phyloP scores from a whole-genome alignment of 2,888 invertebrate genomes.

The Pristionchus mayeri region DNA sequence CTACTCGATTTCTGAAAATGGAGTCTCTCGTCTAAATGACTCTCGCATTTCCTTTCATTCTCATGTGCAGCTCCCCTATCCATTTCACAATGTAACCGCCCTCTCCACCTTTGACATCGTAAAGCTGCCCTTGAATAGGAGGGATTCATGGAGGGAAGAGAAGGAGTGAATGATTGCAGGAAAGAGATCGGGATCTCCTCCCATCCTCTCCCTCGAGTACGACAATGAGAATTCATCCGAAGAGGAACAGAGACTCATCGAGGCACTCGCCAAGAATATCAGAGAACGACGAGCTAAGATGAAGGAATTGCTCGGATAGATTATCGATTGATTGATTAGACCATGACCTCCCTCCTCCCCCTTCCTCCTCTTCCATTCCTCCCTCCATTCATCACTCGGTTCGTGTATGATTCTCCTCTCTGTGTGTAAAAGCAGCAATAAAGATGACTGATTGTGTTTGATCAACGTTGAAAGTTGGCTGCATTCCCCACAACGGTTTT shows the following conservation, averaged over 20 bases:
- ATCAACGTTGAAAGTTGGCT: conserved; percentile 4
- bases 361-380: background rate
- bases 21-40: conserved; percentile 21
- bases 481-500: background rate
- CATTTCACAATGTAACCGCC: conserved; percentile 30
- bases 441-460: conserved; percentile 42
- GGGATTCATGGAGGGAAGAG: background rate
- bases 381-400: conserved; percentile 13
- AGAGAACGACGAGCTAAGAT: conserved; percentile 26
- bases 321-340: background rate
- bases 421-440: conserved; percentile 42
- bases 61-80: background rate
- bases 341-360: conserved; percentile 13
- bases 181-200: conserved; percentile 34
- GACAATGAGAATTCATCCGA: background rate
- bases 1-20: conserved; percentile 24
- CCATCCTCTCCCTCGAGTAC: background rate
- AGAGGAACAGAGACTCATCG: background rate
- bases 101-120: conserved; percentile 32
- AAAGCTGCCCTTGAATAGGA: background rate
- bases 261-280: background rate
- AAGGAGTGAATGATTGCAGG: conserved; percentile 5
- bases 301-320: conserved; percentile 36
- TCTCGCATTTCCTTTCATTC: conserved; percentile 28
- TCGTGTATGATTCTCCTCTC: conserved; percentile 26